Conservation (phyloP, 2,888 invertebrate species). For the Cybosia mesomella region DNA sequence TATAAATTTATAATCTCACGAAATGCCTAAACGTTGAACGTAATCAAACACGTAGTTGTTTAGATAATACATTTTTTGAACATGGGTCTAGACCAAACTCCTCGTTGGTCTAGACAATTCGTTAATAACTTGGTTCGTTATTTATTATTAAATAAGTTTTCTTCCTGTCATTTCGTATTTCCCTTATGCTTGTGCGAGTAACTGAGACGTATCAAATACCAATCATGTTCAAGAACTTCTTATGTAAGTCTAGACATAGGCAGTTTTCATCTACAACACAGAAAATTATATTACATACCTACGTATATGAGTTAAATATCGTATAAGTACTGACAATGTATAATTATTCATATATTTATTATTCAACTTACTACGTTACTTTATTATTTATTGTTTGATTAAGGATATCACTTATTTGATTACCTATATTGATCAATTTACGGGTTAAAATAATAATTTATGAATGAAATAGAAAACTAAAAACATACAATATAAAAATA, state of each 20-base stretch:
- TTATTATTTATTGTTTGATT: too few relatives aligned
- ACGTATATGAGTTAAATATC: too few relatives aligned
- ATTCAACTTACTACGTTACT: background rate
- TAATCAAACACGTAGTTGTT: too few relatives aligned
- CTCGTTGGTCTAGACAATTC: background rate
- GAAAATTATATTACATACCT: background rate
- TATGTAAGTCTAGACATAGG: background rate
- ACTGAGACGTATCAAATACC: conserved; percentile 7
- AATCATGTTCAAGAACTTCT: background rate
- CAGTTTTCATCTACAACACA: background rate
- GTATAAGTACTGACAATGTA: background rate
- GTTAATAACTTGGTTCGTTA: background rate
- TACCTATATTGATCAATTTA: background rate
- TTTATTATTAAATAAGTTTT: background rate
- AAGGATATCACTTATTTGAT: too few relatives aligned
- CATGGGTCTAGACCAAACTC: background rate
- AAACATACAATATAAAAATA: background rate
- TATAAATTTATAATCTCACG: too few relatives aligned
- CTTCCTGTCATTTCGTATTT: background rate
- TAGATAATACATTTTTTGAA: background rate
- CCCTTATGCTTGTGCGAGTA: background rate
- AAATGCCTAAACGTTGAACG: too few relatives aligned
- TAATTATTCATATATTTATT: background rate
- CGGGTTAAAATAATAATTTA: too few relatives aligned
- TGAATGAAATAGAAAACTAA: background rate